Evolutionary conservation across 2,113 vertebrate species (phyloP).

Genomic region (Hippoglossus stenolepis): DNA sequence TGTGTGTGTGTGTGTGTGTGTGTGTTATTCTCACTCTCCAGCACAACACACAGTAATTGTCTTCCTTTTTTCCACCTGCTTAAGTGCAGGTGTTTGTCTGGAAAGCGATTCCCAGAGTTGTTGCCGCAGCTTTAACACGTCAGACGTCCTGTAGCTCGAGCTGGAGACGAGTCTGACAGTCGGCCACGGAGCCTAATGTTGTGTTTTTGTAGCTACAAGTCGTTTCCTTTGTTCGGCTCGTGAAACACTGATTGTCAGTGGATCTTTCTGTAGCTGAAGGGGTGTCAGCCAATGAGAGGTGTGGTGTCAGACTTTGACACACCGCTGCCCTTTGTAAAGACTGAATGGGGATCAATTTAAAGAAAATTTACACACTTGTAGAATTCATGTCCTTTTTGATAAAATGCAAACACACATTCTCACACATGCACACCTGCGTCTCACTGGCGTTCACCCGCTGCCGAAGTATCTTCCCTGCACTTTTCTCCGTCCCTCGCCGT

Average conservation of each 20-base stretch:
- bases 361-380: slow-evolving; percentile 36
- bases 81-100: slow-evolving; percentile 46
- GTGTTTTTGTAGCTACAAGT: slow-evolving; percentile 28
- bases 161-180: slow-evolving; percentile 39
- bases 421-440: slow-evolving; percentile 23
- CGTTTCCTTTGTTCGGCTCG: slow-evolving; percentile 31
- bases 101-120: slow-evolving; percentile 15
- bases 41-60: slow-evolving; percentile 27
- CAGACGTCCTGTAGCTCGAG: slow-evolving; percentile 1
- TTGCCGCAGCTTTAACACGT: slow-evolving; percentile 25
- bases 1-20: not conserved
- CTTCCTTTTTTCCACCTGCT: slow-evolving; percentile 12
- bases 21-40: slow-evolving; percentile 5
- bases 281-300: no score
- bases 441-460: slow-evolving; percentile 9
- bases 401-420: slow-evolving; percentile 18
- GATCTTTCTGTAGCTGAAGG: slow-evolving; percentile 37
- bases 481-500: slow-evolving; percentile 10
- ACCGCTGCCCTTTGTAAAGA: slow-evolving; percentile 51
- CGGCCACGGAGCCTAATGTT: slow-evolving; percentile 29
- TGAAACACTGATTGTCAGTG: slow-evolving; percentile 39
- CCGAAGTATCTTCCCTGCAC: slow-evolving; percentile 6
- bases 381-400: not conserved
- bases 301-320: slow-evolving; percentile 48
- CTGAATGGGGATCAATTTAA: slow-evolving; percentile 58